Evolutionary conservation across 2,113 vertebrate species (phyloP).

Genomic region (Larimichthys polyactis): DNA sequence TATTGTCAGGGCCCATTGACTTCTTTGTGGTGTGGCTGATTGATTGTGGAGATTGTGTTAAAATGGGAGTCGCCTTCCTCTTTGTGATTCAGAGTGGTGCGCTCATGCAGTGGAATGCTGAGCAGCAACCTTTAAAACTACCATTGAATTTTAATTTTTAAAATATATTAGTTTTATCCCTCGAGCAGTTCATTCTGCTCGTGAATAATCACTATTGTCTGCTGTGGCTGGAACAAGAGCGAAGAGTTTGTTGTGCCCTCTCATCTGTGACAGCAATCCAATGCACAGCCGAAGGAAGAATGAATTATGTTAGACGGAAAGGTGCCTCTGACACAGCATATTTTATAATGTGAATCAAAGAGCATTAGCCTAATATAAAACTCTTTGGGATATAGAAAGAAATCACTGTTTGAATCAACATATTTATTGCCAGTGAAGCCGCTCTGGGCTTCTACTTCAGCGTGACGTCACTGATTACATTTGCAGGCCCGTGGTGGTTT

Average conservation of each 20-base stretch:
- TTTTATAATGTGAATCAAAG: conserved; percentile 51
- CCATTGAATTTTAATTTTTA: conserved; percentile 62
- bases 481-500: conserved; percentile 3
- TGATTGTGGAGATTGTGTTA: conserved; percentile 72
- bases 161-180: conserved; percentile 55
- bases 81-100: conserved; percentile 62
- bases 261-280: conserved; percentile 56
- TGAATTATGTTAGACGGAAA: conserved; percentile 44
- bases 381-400: conserved; percentile 1
- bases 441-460: conserved; percentile 26
- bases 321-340: conserved; percentile 51
- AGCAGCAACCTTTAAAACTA: conserved; percentile 50
- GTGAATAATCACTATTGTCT: conserved; percentile 56
- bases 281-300: conserved; percentile 39
- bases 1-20: conserved; percentile 78
- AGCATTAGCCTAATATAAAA: conserved; percentile 20
- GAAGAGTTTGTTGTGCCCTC: conserved; percentile 46
- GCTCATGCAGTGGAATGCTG: conserved; percentile 43
- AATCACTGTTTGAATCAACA: neutral
- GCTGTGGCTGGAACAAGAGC: conserved; percentile 17
- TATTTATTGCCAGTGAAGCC: conserved; percentile 27
- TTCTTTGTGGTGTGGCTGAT: conserved; percentile 75
- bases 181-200: conserved; percentile 42
- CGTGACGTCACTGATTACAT: neutral
- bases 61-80: conserved; percentile 54